Conservation (phyloP, 2,113 vertebrate genomes). For the Podarcis muralis region DNA sequence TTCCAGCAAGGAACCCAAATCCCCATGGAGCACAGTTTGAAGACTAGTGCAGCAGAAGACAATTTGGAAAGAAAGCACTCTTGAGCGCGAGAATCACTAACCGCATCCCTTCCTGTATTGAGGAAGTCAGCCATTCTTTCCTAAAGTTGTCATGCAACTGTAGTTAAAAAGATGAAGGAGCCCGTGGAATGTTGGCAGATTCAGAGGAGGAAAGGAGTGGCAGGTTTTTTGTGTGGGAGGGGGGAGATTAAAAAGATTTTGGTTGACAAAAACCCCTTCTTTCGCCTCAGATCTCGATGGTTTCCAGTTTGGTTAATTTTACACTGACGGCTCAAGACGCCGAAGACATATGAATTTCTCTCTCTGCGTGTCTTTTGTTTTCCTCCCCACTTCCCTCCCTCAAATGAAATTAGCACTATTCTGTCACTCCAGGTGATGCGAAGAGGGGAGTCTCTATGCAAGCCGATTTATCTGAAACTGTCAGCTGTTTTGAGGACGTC, state of each 20-base stretch:
- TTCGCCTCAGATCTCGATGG: conserved; percentile 41
- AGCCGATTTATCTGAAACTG: conserved; percentile 90
- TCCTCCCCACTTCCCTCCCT: conserved; percentile 58
- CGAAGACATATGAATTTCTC: conserved; percentile 56
- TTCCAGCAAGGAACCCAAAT: not conserved
- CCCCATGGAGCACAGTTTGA: not conserved
- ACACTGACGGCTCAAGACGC: conserved; percentile 63
- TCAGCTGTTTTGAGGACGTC: conserved; percentile 83
- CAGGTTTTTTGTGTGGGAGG: not conserved
- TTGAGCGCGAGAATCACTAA: not conserved
- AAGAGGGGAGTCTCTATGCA: conserved; percentile 79
- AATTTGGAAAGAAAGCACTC: not conserved
- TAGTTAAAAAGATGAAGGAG: not conserved
- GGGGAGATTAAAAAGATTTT: conserved; percentile 15
- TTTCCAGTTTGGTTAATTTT: conserved; percentile 75
- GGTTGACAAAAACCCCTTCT: conserved; percentile 58
- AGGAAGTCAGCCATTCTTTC: not conserved
- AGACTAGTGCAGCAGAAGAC: not conserved
- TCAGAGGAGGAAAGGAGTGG: not conserved
- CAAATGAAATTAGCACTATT: conserved; percentile 84
- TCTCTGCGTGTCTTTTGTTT: conserved; percentile 38
- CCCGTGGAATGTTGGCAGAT: too few species aligned
- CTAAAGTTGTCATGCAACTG: not conserved
- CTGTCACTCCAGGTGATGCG: conserved; percentile 82
- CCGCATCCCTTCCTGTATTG: not conserved